A percentile compares a stretch with the other conserved stretches of the same genome.
Evolutionary conservation across 92 coral and sea anemone species (phyloP).

Genomic region (Paragorgia papillata): DNA sequence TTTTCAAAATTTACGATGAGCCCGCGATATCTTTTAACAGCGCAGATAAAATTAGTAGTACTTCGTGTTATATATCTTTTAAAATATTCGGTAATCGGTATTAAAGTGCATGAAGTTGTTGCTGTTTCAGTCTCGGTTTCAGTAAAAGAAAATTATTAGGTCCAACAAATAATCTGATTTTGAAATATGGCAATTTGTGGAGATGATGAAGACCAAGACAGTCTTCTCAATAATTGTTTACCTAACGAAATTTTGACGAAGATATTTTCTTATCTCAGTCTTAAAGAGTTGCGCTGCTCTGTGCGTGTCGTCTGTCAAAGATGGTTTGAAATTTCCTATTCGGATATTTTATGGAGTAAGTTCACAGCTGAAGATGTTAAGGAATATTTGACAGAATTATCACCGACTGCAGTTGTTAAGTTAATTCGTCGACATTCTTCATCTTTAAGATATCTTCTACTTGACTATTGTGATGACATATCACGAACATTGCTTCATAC

Average conservation of each 20-base stretch:
- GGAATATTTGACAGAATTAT: slow-evolving; percentile 18
- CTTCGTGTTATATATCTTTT: too few species aligned
- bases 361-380: slow-evolving; percentile 61
- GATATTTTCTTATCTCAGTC: slow-evolving; percentile 73
- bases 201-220: background rate
- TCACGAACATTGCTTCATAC: slow-evolving; percentile 44
- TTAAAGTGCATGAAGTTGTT: too few species aligned
- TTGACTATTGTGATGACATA: slow-evolving; percentile 62
- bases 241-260: slow-evolving; percentile 75
- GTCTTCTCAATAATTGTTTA: slow-evolving; percentile 58
- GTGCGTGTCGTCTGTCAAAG: slow-evolving; percentile 68
- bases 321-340: slow-evolving; percentile 66
- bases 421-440: slow-evolving; percentile 64
- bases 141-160: too few species aligned
- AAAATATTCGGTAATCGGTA: too few species aligned
- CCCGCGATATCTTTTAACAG: too few species aligned
- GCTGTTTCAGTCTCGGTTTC: too few species aligned
- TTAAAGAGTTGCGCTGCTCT: slow-evolving; percentile 62
- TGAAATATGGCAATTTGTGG: background rate
- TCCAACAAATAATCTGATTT: too few species aligned
- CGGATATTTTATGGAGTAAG: slow-evolving; percentile 73
- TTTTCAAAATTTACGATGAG: too few species aligned
- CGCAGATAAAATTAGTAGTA: too few species aligned
- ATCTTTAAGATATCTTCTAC: slow-evolving; percentile 68
- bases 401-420: slow-evolving; percentile 40